phyloP scores from a whole-genome alignment of 2,888 invertebrate genomes.

The Microplitis manilae region DNA sequence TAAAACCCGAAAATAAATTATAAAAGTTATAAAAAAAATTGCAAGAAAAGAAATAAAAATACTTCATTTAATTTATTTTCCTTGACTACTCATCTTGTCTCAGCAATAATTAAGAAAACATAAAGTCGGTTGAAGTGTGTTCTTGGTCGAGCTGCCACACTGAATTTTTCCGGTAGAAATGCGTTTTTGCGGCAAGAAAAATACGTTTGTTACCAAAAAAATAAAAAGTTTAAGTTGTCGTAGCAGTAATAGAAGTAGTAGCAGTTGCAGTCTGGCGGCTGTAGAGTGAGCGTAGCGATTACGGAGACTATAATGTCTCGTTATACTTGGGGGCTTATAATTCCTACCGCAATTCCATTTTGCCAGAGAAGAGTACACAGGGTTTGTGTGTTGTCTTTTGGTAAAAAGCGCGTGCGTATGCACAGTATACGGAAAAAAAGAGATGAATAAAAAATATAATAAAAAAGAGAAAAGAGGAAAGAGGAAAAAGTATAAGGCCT shows the following conservation, averaged over 20 bases:
- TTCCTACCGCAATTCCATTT: slow-evolving; percentile 45
- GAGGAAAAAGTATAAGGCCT: slow-evolving; percentile 20
- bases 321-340: slow-evolving; percentile 43
- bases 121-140: slow-evolving; percentile 15
- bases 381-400: slow-evolving; percentile 33
- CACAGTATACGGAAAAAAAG: slow-evolving; percentile 24
- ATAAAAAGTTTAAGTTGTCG: slow-evolving; percentile 5
- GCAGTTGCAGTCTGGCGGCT: slow-evolving; percentile 33
- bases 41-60: background rate
- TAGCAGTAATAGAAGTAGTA: background rate
- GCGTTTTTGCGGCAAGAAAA: slow-evolving; percentile 37
- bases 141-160: background rate
- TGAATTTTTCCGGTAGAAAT: slow-evolving; percentile 8
- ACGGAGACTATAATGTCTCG: slow-evolving; percentile 39
- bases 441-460: slow-evolving; percentile 5
- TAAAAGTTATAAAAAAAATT: slow-evolving; percentile 14
- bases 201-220: slow-evolving; percentile 42
- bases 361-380: slow-evolving; percentile 16
- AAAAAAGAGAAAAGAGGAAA: slow-evolving; percentile 5
- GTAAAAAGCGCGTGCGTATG: slow-evolving; percentile 30
- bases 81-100: background rate
- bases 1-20: slow-evolving; percentile 27
- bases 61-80: slow-evolving; percentile 4
- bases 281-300: slow-evolving; percentile 40
- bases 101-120: slow-evolving; percentile 31